Conservation (phyloP, 2,888 invertebrate genomes). For the Coecobrya sp. region DNA sequence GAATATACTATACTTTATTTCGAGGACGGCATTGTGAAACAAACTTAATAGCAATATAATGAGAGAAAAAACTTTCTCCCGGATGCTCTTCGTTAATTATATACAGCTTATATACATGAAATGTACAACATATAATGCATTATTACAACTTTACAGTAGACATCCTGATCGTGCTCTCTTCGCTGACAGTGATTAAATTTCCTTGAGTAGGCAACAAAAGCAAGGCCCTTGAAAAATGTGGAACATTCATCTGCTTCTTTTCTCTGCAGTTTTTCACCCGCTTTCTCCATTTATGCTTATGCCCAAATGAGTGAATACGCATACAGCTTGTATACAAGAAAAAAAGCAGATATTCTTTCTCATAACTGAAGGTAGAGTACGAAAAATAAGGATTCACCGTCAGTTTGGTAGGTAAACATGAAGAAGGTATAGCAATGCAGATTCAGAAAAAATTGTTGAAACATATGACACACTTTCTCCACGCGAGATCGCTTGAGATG, state of each 20-base stretch:
- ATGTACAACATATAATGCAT: not conserved
- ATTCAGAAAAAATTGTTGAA: not conserved
- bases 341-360: no score
- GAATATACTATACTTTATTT: not conserved
- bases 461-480: constrained; percentile 17
- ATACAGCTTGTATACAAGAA: not conserved
- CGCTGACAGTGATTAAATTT: constrained; percentile 70
- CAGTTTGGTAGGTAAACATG: not conserved
- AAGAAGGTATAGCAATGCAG: constrained; percentile 21
- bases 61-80: not conserved
- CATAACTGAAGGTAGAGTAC: no score
- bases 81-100: not conserved
- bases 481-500: not conserved
- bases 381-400: not conserved
- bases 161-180: constrained; percentile 27
- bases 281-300: constrained; percentile 34
- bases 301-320: not conserved
- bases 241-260: constrained; percentile 57
- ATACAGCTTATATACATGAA: not conserved
- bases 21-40: no score
- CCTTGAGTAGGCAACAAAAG: constrained; percentile 26
- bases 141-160: constrained; percentile 29
- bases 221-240: constrained; percentile 59
- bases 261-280: constrained; percentile 1
- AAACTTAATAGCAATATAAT: not conserved